phyloP scores from a whole-genome alignment of 92 coral and sea anemone genomes.

The Montipora capitata region DNA sequence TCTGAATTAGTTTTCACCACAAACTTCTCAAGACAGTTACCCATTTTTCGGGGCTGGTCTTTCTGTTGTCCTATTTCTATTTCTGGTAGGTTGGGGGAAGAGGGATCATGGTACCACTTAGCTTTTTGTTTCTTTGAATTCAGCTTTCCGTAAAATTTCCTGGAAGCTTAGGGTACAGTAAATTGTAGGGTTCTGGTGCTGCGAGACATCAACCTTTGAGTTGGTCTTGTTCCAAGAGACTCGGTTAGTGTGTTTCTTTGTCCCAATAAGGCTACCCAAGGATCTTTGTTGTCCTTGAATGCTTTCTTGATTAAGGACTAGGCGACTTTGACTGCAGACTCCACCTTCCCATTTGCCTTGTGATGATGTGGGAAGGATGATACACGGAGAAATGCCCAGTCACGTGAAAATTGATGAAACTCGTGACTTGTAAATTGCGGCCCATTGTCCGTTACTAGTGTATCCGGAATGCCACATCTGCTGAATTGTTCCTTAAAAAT shows the following conservation, averaged over 20 bases:
- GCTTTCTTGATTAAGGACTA: too few relatives aligned
- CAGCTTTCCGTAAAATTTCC: too few relatives aligned
- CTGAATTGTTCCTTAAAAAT: constrained; percentile 53
- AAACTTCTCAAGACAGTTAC: neutral
- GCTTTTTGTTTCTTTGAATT: neutral
- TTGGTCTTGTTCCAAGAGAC: too few relatives aligned
- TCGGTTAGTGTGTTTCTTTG: too few relatives aligned
- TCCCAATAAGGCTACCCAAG: too few relatives aligned
- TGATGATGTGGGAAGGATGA: too few relatives aligned
- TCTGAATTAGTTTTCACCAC: neutral
- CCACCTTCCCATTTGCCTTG: too few relatives aligned
- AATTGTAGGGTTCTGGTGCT: too few relatives aligned
- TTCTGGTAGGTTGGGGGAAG: constrained; percentile 21
- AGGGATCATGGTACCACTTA: constrained; percentile 25
- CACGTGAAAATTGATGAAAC: neutral
- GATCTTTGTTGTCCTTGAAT: too few relatives aligned
- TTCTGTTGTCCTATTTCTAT: constrained; percentile 28
- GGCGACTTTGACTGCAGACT: too few relatives aligned
- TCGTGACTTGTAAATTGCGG: constrained; percentile 35
- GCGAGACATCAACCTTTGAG: too few relatives aligned
- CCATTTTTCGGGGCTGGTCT: constrained; percentile 5
- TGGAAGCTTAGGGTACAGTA: too few relatives aligned
- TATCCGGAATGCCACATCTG: constrained; percentile 49
- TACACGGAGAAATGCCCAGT: constrained; percentile 41
- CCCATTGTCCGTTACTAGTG: constrained; percentile 44